Conservation (phyloP, 2,797 vertebrate genomes). For the Amazona ochrocephala region DNA sequence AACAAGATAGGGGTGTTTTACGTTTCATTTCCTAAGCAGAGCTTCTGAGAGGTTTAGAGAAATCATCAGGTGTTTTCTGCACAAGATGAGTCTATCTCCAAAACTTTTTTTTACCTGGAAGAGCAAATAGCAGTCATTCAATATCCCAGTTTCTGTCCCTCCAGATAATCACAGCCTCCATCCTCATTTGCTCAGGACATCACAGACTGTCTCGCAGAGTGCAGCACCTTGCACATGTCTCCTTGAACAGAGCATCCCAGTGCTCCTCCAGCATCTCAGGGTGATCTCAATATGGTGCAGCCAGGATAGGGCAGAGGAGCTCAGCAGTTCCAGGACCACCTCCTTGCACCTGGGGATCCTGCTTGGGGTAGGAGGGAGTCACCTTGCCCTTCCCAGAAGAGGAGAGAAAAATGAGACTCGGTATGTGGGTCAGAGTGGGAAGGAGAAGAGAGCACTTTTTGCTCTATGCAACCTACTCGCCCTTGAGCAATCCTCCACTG, state of each 20-base stretch:
- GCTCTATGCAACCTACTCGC: not conserved
- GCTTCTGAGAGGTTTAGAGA: not conserved
- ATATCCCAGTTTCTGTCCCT: not conserved
- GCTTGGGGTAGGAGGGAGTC: not conserved
- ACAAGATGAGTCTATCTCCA: not conserved
- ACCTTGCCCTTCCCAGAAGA: not conserved
- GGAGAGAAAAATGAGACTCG: not conserved
- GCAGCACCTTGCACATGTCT: not conserved
- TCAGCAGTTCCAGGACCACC: not conserved
- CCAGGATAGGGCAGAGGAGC: not conserved
- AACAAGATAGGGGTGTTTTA: conserved; percentile 12
- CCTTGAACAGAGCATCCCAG: not conserved
- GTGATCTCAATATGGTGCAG: not conserved
- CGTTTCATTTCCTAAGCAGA: conserved; percentile 21
- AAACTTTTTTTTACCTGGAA: not conserved
- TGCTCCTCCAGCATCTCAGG: not conserved
- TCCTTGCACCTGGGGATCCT: not conserved
- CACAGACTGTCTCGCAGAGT: not conserved
- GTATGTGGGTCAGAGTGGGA: fast-evolving
- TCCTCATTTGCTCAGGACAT: not conserved
- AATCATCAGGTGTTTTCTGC: not conserved
- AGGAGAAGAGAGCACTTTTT: not conserved
- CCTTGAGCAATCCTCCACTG: not conserved
- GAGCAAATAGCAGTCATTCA: not conserved
- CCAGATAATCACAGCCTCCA: not conserved